Conservation (phyloP, 2,113 vertebrate genomes). For the Oxyura jamaicensis region DNA sequence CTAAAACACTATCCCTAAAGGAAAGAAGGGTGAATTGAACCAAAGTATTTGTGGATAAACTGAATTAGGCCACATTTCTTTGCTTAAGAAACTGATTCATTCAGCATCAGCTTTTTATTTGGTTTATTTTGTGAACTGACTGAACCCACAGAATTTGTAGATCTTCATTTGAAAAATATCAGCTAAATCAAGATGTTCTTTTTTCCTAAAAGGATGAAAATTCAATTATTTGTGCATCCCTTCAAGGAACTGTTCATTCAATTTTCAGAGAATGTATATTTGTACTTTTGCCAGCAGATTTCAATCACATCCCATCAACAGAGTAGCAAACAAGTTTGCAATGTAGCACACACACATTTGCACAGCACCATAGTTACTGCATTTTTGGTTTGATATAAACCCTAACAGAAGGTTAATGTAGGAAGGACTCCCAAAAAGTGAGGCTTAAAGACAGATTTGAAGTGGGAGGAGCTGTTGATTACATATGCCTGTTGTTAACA, state of each 20-base stretch:
- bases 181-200: not conserved
- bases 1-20: not conserved
- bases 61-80: not conserved
- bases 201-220: not conserved
- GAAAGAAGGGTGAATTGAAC: not conserved
- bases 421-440: constrained; percentile 56
- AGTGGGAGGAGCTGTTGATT: constrained; percentile 63
- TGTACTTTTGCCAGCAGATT: constrained; percentile 46
- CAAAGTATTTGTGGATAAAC: not conserved
- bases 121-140: rapidly evolving
- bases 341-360: not conserved
- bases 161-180: not conserved
- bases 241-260: not conserved
- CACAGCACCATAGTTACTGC: not conserved
- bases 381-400: constrained; percentile 40
- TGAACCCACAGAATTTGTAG: not conserved
- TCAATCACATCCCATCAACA: constrained; percentile 33
- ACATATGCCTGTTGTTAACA: constrained; percentile 63
- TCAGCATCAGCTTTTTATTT: not conserved
- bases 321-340: not conserved
- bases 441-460: constrained; percentile 61
- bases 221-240: not conserved
- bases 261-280: not conserved
- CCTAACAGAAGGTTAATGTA: constrained; percentile 64
- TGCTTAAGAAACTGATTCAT: not conserved